Evolutionary conservation across 92 coral and sea anemone species (phyloP), one percentile per base, ranked within the genome.

Genomic region (Actinernus sp.): DNA sequence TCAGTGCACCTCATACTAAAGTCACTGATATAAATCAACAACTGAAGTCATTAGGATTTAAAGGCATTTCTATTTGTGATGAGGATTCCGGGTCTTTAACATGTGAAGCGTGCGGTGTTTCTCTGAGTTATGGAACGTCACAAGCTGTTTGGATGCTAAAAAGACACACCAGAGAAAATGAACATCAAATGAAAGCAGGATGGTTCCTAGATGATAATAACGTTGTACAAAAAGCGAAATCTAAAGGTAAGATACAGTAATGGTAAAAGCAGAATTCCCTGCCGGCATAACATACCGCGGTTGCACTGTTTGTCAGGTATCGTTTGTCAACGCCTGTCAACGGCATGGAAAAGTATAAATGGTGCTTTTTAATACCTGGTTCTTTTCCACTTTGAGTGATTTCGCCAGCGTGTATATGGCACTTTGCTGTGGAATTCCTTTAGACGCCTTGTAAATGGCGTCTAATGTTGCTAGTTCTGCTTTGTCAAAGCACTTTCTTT

Each of bases 161-260:
- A 54, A 48, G 55, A 25, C 64, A 68, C 21, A 27, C 63, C 17
- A 26, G 51, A 26, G 50, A 68, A 31, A 40, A 23, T 31, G 21
- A 34, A 25, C 63, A 38, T 18, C 64, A 68, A 68, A 30, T 68
- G 30, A 68, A 41, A 41, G 76, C 76, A 23, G 64, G 63, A 10
- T 68, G 64, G 76, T 52, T 54, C 19, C 76, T 68, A 3, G 64
- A 68, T 26, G 40, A 54, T 4, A 34, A 53, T 37, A 68, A 53
- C 58, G 58, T 41, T 57, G 39, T 38, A 21, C 40, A 54, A 69
- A 20, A 17, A 13, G 29, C 65, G 45, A 69, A 1, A 40, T 65
- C 46, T 22, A 19, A 68, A 26, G 76, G 76, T 72, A n/a, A 72
- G 62, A n/a, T n/a, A n/a, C n/a, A n/a, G n/a, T n/a, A n/a, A n/a